Conservation (phyloP, 2,113 vertebrate species). For the Andinoacara biseriatus region DNA sequence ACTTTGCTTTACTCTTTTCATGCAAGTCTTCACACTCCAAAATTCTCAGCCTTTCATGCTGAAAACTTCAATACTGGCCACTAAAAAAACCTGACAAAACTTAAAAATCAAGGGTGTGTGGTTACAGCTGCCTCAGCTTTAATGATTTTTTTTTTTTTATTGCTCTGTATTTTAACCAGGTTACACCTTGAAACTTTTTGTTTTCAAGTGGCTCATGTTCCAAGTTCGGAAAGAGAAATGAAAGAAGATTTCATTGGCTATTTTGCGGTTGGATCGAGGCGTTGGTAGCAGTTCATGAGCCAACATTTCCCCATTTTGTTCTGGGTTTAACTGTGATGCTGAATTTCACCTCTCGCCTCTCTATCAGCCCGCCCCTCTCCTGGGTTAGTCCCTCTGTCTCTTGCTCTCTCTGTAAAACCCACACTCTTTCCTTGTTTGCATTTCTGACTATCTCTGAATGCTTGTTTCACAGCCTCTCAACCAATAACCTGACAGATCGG, state of each 20-base stretch:
- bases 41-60: background rate
- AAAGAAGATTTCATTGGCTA: background rate
- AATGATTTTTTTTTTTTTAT: background rate
- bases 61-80: background rate
- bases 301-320: background rate
- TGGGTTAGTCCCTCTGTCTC: slow-evolving; percentile 15
- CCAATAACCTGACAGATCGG: slow-evolving; percentile 62
- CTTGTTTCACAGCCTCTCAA: slow-evolving; percentile 54
- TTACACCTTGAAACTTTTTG: background rate
- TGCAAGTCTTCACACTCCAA: background rate
- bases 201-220: background rate
- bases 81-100: background rate
- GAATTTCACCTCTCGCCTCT: slow-evolving; percentile 12
- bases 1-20: background rate
- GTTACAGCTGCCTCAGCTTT: no score
- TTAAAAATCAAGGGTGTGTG: background rate
- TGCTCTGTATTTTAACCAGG: background rate
- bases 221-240: background rate
- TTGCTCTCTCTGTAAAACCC: slow-evolving; percentile 44
- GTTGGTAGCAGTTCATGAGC: background rate
- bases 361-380: background rate
- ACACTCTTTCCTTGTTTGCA: slow-evolving; percentile 60
- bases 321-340: slow-evolving; percentile 1
- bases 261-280: background rate
- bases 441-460: slow-evolving; percentile 60